These are phyloP conservation scores for Nasonovia ribisnigri DNA, from an alignment of 2,888 invertebrate species.

Conservation along the genomic window DNA sequence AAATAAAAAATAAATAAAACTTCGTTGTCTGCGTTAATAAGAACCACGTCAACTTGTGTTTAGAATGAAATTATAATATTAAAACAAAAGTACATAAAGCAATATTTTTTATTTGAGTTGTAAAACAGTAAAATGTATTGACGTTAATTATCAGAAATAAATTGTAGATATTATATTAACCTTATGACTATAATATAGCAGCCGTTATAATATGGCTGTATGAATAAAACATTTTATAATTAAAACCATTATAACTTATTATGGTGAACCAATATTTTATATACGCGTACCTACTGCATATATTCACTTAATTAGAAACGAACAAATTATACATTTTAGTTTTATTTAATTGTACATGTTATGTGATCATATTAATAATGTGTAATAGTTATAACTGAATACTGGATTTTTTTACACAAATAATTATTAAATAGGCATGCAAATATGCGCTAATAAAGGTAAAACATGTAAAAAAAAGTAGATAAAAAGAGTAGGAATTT, in stretches of 20 bases:
- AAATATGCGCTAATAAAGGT: neutral
- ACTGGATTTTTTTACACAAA: neutral
- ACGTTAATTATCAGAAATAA: neutral
- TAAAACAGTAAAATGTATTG: neutral
- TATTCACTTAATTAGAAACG: neutral
- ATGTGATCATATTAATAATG: neutral
- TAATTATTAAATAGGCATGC: neutral
- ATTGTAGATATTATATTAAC: neutral
- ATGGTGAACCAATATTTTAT: neutral
- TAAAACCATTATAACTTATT: neutral
- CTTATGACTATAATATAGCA: neutral
- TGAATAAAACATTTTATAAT: neutral
- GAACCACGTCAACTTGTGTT: neutral
- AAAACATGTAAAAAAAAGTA: neutral
- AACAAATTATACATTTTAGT: neutral
- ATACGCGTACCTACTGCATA: neutral
- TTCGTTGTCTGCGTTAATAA: neutral
- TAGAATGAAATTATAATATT: neutral
- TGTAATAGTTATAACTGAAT: neutral
- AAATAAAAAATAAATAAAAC: neutral
- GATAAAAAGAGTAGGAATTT: no score
- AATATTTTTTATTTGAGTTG: neutral
- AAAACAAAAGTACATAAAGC: neutral
- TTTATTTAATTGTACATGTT: neutral
- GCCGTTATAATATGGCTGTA: neutral